Base-by-base conservation (phyloP, 2,888 invertebrate genomes). In the Parnassius smintheus region DNA sequence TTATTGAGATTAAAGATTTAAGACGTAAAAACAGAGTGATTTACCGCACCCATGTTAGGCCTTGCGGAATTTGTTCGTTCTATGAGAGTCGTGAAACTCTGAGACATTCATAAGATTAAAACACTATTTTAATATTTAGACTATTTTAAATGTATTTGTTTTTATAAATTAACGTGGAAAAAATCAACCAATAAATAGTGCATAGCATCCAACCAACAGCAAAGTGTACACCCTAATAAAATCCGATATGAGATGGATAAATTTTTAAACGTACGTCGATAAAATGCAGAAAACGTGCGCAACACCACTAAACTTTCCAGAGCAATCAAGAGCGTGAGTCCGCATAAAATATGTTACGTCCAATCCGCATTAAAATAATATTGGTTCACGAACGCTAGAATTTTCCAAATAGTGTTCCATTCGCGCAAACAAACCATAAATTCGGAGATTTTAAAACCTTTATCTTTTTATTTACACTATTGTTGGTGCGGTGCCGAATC, bases 351-450 rank as follows among this genome's bases (percentile, higher is more conserved):
- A 70, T 66, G 59, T 66, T 61, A 70, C 68, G 66, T 67, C 70
- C 70, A 60, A 58, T 56, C 70, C 68, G 71, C 74, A 77, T 78
- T 75, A 75, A 75, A 76, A 76, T 75, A 75, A 77, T 75, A 75
- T 75, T 69, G 71, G 69, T 63, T 60, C 51, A 22, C 56, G 53
- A 61, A 69, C 66, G 68, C 72, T 68, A 71, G 71, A 72, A 75
- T 76, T 72, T 74, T 65, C 71, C 75, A 81, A 80, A 85, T 82
- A 83, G 82, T 83, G 84, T 83, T 82, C 83, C 76, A 81, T 84
- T 84, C 78, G 83, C 81, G 77, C 82, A 78, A 80, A 80, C 80
- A 81, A 76, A 75, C 76, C 77, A 76, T 81, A 81, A 81, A 81
- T 81, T 77, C 65, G 72, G 75, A 76, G 81, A 80, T 81, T 81